phyloP scores from a whole-genome alignment of 2,113 vertebrate genomes.

The Nibea albiflora region DNA sequence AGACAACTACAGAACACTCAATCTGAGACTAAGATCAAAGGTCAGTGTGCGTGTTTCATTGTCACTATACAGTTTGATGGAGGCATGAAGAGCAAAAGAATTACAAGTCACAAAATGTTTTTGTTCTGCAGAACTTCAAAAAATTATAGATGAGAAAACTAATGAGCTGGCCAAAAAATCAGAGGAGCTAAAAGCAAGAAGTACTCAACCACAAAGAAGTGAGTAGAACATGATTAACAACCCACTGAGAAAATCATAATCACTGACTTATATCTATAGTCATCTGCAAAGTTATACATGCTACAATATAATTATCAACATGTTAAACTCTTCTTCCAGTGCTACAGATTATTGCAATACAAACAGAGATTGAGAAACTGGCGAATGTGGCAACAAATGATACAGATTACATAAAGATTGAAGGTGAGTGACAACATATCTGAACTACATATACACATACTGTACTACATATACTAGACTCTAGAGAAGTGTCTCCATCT shows the following conservation, averaged over 20 bases:
- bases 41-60: slow-evolving; percentile 35
- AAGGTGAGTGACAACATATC: slow-evolving; percentile 32
- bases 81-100: not conserved
- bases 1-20: slow-evolving; percentile 26
- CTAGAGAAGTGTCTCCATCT: not conserved
- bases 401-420: not conserved
- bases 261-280: not conserved
- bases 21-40: slow-evolving; percentile 30
- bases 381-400: not conserved
- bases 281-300: not conserved
- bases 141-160: slow-evolving; percentile 33
- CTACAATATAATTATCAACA: not conserved
- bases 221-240: slow-evolving; percentile 5
- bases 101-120: not conserved
- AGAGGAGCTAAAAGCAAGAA: slow-evolving; percentile 36
- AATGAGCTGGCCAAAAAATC: slow-evolving; percentile 30
- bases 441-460: too few species aligned
- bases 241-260: not conserved
- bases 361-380: slow-evolving; percentile 45
- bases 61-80: not conserved
- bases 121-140: slow-evolving; percentile 57
- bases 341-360: slow-evolving; percentile 54
- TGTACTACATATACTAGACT: not conserved
- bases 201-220: slow-evolving; percentile 45
- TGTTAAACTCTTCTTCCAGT: slow-evolving; percentile 40